Percentiles rank a stretch among this genome's conserved stretches.
Conservation (phyloP, 2,888 invertebrate genomes). For the Sisyra terminalis region DNA sequence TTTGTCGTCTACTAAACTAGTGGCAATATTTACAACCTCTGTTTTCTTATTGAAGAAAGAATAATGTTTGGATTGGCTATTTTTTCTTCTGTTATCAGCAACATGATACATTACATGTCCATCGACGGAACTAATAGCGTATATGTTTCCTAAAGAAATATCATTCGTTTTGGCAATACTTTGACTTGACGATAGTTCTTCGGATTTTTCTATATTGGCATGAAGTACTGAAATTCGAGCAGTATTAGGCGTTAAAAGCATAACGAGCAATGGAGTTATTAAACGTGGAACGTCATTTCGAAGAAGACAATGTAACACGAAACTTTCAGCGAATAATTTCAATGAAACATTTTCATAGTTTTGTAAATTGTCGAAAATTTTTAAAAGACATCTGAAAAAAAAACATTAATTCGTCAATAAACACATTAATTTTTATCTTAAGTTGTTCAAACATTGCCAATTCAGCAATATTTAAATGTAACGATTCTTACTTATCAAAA, state of each 20-base stretch:
- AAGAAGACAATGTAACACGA: conserved; percentile 56
- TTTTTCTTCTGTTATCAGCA: conserved; percentile 27
- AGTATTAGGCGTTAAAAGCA: conserved; percentile 61
- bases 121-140: conserved; percentile 67
- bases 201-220: conserved; percentile 34
- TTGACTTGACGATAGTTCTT: conserved; percentile 16
- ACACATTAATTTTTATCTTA: not conserved
- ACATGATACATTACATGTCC: conserved; percentile 57
- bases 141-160: conserved; percentile 39
- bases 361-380: conserved; percentile 52
- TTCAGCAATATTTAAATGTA: too few species aligned
- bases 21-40: conserved; percentile 23
- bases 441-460: too few species aligned
- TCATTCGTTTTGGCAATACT: conserved; percentile 20
- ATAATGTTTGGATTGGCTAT: conserved; percentile 24
- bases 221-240: conserved; percentile 69
- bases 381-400: conserved; percentile 45
- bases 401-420: conserved; percentile 5
- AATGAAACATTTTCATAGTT: conserved; percentile 36
- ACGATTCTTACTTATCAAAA: conserved; percentile 38
- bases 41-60: conserved; percentile 23
- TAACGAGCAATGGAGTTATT: conserved; percentile 57
- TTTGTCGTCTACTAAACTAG: conserved; percentile 24
- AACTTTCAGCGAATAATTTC: conserved; percentile 50
- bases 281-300: conserved; percentile 63